Percentiles rank a stretch among this genome's conserved stretches.
These are phyloP conservation scores for Anas acuta DNA, from an alignment of 2,797 vertebrate species.

Conservation along the genomic window DNA sequence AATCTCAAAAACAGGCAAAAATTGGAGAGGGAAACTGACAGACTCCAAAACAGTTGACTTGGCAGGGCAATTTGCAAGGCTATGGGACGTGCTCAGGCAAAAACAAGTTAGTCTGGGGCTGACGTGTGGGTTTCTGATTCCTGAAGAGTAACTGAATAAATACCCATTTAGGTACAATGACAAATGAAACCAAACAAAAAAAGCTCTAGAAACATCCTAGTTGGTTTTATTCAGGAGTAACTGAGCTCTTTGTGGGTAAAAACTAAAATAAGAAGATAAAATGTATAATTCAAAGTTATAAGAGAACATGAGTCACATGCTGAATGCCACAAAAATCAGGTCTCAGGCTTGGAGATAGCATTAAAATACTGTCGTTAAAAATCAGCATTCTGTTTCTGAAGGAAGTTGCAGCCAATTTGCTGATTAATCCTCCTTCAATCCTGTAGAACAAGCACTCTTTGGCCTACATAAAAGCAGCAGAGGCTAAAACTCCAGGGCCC, in stretches of 20 bases:
- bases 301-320: conserved; percentile 44
- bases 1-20: background rate
- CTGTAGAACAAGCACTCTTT: conserved; percentile 58
- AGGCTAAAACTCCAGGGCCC: conserved; percentile 39
- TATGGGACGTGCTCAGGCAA: background rate
- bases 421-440: conserved; percentile 67
- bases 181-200: background rate
- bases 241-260: background rate
- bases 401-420: conserved; percentile 63
- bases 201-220: background rate
- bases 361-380: conserved; percentile 58
- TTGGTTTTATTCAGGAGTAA: background rate
- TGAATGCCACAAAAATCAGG: conserved; percentile 52
- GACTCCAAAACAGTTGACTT: background rate
- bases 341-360: conserved; percentile 9
- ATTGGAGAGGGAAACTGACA: background rate
- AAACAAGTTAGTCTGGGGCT: background rate
- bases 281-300: conserved; percentile 24
- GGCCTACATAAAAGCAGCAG: conserved; percentile 47
- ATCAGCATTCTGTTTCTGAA: conserved; percentile 59
- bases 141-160: background rate
- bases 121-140: background rate
- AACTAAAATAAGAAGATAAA: conserved; percentile 10
- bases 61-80: background rate
- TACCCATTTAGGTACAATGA: background rate